Evolutionary conservation across 2,888 invertebrate species (phyloP).

Genomic region (Brachycybe producta): DNA sequence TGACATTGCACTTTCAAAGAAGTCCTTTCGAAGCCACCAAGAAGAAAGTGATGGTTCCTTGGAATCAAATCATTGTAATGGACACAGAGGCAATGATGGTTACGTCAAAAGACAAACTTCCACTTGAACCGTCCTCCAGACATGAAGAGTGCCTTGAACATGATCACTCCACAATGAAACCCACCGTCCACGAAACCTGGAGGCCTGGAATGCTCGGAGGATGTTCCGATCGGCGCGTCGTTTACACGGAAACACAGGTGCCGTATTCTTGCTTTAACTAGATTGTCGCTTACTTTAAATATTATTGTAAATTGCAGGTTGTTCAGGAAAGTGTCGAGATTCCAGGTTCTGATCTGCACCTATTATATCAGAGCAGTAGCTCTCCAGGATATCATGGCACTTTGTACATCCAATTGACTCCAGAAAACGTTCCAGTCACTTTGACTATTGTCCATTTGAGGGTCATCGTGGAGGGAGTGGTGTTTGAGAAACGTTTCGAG

Average conservation of each 20-base stretch:
- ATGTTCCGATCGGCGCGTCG: slow-evolving; percentile 82
- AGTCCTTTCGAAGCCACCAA: slow-evolving; percentile 78
- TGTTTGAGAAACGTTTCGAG: slow-evolving; percentile 84
- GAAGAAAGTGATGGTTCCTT: slow-evolving; percentile 81
- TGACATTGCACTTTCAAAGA: slow-evolving; percentile 84
- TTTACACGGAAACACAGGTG: slow-evolving; percentile 34
- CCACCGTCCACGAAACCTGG: slow-evolving; percentile 85
- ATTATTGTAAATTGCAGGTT: slow-evolving; percentile 42
- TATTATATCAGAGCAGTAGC: slow-evolving; percentile 91
- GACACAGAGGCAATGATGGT: slow-evolving; percentile 65
- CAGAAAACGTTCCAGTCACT: slow-evolving; percentile 63
- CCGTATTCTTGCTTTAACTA: not conserved
- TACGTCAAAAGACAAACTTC: slow-evolving; percentile 52
- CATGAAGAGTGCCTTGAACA: slow-evolving; percentile 73
- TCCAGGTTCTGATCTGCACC: slow-evolving; percentile 84
- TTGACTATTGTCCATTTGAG: slow-evolving; percentile 77
- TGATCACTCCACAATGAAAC: slow-evolving; percentile 85
- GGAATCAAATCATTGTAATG: slow-evolving; percentile 92
- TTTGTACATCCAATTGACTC: slow-evolving; percentile 78
- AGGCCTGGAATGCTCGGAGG: slow-evolving; percentile 89
- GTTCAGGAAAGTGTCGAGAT: slow-evolving; percentile 89
- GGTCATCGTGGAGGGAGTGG: slow-evolving; percentile 87
- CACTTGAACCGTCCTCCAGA: slow-evolving; percentile 29
- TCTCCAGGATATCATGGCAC: slow-evolving; percentile 87
- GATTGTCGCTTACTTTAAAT: not conserved